Percentiles rank a stretch among this genome's conserved stretches.
phyloP scores from a whole-genome alignment of 2,113 vertebrate genomes.

The Cheilinus undulatus region DNA sequence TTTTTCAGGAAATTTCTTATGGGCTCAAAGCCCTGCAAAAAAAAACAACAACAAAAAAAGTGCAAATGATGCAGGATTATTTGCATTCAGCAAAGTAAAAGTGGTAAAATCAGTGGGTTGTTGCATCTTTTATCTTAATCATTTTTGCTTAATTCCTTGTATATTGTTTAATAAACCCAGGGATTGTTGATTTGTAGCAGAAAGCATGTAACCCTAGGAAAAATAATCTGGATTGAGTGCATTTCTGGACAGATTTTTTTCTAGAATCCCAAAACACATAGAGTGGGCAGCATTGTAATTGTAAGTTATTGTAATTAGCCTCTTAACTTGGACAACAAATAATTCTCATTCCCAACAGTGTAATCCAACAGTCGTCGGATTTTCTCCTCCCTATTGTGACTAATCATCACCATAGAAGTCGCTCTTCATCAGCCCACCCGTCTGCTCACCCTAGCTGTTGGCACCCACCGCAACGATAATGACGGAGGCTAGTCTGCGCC shows the following conservation, averaged over 20 bases:
- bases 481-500: constrained; percentile 88
- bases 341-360: constrained; percentile 42
- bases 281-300: constrained; percentile 7
- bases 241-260: background rate
- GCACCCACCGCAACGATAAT: constrained; percentile 85
- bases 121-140: too few relatives aligned
- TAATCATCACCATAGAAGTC: constrained; percentile 75
- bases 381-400: constrained; percentile 70
- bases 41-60: too few relatives aligned
- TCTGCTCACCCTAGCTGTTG: constrained; percentile 81
- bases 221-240: background rate
- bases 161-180: too few relatives aligned
- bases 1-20: too few relatives aligned
- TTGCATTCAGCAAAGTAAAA: too few relatives aligned
- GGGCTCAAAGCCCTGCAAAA: too few relatives aligned
- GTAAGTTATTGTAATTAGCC: constrained; percentile 48
- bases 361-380: constrained; percentile 54
- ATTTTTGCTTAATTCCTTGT: too few relatives aligned
- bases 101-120: too few relatives aligned
- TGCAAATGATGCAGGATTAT: too few relatives aligned
- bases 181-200: background rate
- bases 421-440: constrained; percentile 73
- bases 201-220: background rate
- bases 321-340: constrained; percentile 44
- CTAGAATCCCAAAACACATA: background rate